Conservation (phyloP, 2,797 vertebrate genomes). For the Anomalospiza imberbis region DNA sequence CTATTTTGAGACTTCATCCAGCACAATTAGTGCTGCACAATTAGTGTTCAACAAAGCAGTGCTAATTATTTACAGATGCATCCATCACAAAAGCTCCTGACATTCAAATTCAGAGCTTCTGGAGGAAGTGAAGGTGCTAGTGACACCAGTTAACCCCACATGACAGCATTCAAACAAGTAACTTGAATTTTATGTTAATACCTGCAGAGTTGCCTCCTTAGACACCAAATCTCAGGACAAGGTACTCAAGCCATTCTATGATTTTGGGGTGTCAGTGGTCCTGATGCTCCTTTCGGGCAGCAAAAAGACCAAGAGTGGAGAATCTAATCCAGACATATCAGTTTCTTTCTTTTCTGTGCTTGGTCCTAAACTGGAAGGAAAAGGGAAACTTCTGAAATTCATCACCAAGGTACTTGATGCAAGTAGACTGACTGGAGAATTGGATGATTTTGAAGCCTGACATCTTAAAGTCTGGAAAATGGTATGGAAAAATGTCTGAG, state of each 20-base stretch:
- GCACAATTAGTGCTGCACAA: slow-evolving; percentile 76
- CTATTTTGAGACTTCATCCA: slow-evolving; percentile 54
- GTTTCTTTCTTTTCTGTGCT: neutral
- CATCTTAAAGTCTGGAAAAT: neutral
- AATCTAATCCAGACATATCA: neutral
- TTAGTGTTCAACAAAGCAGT: slow-evolving; percentile 72
- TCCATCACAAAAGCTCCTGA: slow-evolving; percentile 64
- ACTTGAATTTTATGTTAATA: neutral
- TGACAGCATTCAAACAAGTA: neutral
- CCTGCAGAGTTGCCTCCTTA: neutral
- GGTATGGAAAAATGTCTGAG: neutral
- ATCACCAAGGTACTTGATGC: accelerated
- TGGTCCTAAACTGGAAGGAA: neutral
- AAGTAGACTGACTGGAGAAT: neutral
- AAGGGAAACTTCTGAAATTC: neutral
- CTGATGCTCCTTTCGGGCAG: neutral
- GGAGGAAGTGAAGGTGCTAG: slow-evolving; percentile 33
- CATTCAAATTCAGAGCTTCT: slow-evolving; percentile 63
- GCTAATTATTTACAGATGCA: slow-evolving; percentile 72
- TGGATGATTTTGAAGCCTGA: neutral
- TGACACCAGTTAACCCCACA: neutral
- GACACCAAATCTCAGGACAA: neutral
- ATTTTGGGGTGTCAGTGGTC: neutral
- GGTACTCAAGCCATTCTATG: neutral
- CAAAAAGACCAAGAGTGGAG: neutral